A percentile compares a stretch with the other conserved stretches of the same genome.
Conservation (phyloP, 2,888 invertebrate genomes). For the Cremastinae sp. region DNA sequence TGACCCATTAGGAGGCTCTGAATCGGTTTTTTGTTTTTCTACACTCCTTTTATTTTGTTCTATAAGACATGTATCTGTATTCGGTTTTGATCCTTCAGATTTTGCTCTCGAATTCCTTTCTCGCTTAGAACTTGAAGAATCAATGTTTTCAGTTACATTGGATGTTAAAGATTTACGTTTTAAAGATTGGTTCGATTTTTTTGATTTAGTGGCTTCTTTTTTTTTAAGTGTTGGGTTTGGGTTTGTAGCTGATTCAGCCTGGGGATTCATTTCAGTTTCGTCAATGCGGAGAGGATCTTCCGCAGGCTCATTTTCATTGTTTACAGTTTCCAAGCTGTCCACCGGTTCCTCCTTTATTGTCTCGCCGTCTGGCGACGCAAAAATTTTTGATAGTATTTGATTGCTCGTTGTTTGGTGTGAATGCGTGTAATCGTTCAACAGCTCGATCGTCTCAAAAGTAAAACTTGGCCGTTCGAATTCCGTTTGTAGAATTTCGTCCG, state of each 20-base stretch:
- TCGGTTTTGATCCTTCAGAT: background rate
- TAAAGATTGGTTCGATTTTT: background rate
- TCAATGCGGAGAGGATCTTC: constrained; percentile 57
- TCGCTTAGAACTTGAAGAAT: background rate
- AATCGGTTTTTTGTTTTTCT: no score
- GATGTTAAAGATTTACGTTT: background rate
- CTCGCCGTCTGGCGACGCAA: constrained; percentile 41
- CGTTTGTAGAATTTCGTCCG: constrained; percentile 48
- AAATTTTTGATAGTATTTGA: constrained; percentile 45
- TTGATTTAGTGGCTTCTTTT: background rate
- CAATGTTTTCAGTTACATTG: background rate
- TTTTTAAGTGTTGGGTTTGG: background rate
- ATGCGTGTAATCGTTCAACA: constrained; percentile 64
- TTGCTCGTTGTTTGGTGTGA: constrained; percentile 54
- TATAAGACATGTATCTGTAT: background rate
- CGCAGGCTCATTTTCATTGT: constrained; percentile 26
- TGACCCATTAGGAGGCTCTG: background rate
- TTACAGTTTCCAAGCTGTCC: background rate
- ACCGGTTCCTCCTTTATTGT: background rate
- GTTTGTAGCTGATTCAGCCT: no score
- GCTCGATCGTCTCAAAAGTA: constrained; percentile 59
- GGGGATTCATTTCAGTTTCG: no score
- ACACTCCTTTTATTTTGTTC: no score
- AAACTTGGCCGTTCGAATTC: constrained; percentile 53
- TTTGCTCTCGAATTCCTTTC: background rate